Conservation (phyloP, 2,888 invertebrate species). For the Formica aserva region DNA sequence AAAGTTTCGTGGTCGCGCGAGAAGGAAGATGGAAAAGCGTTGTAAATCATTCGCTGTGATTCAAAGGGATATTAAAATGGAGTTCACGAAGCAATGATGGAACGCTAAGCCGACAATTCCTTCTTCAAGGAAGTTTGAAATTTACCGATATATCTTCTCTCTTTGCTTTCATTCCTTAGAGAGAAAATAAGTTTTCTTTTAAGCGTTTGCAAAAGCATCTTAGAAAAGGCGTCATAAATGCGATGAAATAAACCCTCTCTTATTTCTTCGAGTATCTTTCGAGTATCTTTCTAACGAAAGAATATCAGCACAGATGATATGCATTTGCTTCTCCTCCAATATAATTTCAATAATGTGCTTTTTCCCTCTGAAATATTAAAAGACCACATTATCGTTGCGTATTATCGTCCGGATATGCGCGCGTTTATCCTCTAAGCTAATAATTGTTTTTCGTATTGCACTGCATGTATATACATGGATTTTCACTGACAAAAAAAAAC, state of each 20-base stretch:
- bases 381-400: neutral
- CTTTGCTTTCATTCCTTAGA: neutral
- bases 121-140: neutral
- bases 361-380: slow-evolving; percentile 20
- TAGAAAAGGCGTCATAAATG: neutral
- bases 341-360: neutral
- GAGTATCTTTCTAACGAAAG: neutral
- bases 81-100: neutral
- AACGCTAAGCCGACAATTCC: neutral
- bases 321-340: neutral
- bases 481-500: neutral
- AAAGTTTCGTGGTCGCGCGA: neutral
- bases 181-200: neutral
- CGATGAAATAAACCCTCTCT: neutral
- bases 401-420: neutral
- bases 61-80: neutral
- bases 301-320: neutral
- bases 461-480: neutral
- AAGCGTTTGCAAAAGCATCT: neutral
- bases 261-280: neutral
- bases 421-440: neutral
- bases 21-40: neutral
- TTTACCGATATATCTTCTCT: neutral
- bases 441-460: neutral
- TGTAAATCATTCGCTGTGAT: slow-evolving; percentile 52